These are phyloP conservation scores for Hesperophylax magnus DNA, from an alignment of 1,140 invertebrate species.

Conservation along the genomic window DNA sequence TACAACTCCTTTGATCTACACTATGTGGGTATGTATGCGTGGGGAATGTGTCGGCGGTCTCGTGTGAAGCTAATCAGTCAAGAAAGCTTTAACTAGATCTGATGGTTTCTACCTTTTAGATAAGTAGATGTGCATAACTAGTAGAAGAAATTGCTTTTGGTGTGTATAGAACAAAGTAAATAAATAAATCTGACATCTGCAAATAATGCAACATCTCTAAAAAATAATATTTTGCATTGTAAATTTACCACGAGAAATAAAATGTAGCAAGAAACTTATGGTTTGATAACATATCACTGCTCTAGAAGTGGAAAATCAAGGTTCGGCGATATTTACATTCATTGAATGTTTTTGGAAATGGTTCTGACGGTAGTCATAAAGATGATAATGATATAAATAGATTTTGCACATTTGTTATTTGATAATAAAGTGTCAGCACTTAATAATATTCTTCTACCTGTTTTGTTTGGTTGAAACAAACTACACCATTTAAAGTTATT, in stretches of 20 bases:
- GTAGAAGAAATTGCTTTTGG: constrained; percentile 57
- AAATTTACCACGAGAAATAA: constrained; percentile 49
- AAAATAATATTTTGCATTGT: constrained; percentile 50
- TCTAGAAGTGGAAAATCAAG: constrained; percentile 44
- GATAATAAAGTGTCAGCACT: constrained; percentile 52
- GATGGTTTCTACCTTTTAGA: constrained; percentile 50
- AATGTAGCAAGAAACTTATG: constrained; percentile 46
- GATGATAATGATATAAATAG: constrained; percentile 55
- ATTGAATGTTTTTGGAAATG: constrained; percentile 45
- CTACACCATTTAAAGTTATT: neutral
- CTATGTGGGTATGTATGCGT: neutral
- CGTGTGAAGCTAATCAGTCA: constrained; percentile 46
- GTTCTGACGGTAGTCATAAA: constrained; percentile 39
- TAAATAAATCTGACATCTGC: constrained; percentile 42
- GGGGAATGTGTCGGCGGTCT: no score
- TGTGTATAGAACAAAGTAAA: constrained; percentile 56
- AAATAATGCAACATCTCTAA: constrained; percentile 34
- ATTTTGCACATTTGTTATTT: constrained; percentile 57
- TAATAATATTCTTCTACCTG: constrained; percentile 14
- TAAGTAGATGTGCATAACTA: constrained; percentile 55
- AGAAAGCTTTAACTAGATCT: constrained; percentile 58
- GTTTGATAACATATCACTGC: constrained; percentile 55
- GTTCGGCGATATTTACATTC: constrained; percentile 44
- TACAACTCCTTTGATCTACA: neutral
- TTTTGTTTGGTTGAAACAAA: neutral